phyloP scores from a whole-genome alignment of 2,888 invertebrate genomes.

The Koerneria pararmatus region DNA sequence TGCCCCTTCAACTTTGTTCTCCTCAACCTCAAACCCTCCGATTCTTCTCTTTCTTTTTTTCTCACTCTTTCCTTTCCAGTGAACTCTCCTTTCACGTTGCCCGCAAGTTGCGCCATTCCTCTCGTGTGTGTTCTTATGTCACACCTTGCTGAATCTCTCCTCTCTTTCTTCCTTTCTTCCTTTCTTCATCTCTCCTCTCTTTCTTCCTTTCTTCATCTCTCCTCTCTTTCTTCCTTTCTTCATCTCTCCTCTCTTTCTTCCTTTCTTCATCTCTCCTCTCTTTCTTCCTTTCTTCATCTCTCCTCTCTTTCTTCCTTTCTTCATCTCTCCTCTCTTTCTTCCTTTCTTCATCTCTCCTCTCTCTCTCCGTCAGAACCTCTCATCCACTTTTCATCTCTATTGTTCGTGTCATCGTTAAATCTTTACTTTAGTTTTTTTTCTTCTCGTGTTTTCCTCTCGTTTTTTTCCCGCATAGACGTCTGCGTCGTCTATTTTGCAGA shows the following conservation, averaged over 20 bases:
- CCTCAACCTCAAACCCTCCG: no score
- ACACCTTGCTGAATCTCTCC: background rate
- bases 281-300: background rate
- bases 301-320: slow-evolving; percentile 8
- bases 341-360: background rate
- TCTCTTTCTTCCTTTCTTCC: background rate
- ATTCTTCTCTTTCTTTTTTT: background rate
- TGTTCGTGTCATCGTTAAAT: slow-evolving; percentile 8
- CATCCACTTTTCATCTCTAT: background rate
- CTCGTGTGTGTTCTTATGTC: no score
- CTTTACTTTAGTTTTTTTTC: background rate
- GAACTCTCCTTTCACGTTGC: background rate
- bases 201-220: background rate
- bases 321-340: background rate
- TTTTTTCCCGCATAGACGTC: no score
- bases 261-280: background rate
- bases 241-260: background rate
- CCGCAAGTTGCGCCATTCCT: background rate
- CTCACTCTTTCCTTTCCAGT: background rate
- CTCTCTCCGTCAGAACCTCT: background rate
- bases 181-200: background rate
- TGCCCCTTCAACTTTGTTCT: no score
- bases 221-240: background rate
- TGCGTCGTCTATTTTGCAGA: no score
- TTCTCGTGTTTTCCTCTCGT: slow-evolving; percentile 11